Conservation (phyloP, 2,113 vertebrate genomes). For the Girardinichthys multiradiatus region DNA sequence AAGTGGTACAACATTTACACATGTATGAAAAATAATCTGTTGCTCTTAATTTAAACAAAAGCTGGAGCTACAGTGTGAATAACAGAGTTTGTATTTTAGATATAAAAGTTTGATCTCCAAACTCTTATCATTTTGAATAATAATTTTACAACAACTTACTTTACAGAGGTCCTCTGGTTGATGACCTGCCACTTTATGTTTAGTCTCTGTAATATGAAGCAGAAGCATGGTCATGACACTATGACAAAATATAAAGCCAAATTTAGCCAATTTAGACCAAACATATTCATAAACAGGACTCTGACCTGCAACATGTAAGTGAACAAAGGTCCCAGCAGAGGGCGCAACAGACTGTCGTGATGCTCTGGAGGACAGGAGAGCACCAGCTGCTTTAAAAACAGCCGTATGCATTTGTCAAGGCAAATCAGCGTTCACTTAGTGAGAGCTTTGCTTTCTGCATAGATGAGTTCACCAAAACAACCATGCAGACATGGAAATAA, state of each 20-base stretch:
- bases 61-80: too few species aligned
- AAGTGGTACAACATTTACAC: background rate
- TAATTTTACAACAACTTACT: slow-evolving; percentile 78
- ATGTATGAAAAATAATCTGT: background rate
- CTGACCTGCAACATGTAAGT: slow-evolving; percentile 91
- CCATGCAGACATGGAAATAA: background rate
- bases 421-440: slow-evolving; percentile 38
- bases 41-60: background rate
- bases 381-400: slow-evolving; percentile 92
- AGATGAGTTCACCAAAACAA: background rate
- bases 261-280: background rate
- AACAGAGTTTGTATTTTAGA: too few species aligned
- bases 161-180: slow-evolving; percentile 86
- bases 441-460: background rate
- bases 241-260: background rate
- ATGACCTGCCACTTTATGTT: slow-evolving; percentile 93
- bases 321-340: slow-evolving; percentile 93
- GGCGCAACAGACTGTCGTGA: slow-evolving; percentile 88
- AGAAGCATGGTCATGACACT: slow-evolving; percentile 1
- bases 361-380: slow-evolving; percentile 90
- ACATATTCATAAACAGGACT: background rate
- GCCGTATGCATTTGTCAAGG: slow-evolving; percentile 84
- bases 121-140: background rate
- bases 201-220: slow-evolving; percentile 84
- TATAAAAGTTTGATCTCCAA: too few species aligned